A percentile compares a stretch with the other conserved stretches of the same genome.
These are phyloP conservation scores for Sclerodermus sp. DNA, from an alignment of 2,888 invertebrate species.

Conservation along the genomic window DNA sequence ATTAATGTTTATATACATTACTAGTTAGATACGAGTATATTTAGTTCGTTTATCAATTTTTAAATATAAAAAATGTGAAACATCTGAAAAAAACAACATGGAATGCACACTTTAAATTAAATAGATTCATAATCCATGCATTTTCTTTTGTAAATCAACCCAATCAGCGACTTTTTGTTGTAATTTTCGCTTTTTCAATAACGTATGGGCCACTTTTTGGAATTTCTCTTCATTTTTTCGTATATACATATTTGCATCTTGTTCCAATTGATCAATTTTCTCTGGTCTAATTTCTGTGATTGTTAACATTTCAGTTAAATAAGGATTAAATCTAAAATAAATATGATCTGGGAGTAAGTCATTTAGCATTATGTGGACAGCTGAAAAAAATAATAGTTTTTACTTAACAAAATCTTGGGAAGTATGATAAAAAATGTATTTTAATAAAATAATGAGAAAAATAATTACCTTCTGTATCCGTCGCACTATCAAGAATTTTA, in stretches of 20 bases:
- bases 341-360: conserved; percentile 73
- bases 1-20: background rate
- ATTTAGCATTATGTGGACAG: conserved; percentile 74
- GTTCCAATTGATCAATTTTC: conserved; percentile 70
- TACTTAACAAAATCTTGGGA: background rate
- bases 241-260: conserved; percentile 79
- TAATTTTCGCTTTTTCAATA: conserved; percentile 53
- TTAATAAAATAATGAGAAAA: background rate
- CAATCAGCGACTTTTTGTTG: conserved; percentile 59
- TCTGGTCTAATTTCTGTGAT: conserved; percentile 80
- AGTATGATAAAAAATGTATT: background rate
- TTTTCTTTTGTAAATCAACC: conserved; percentile 54
- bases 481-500: conserved; percentile 81
- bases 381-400: conserved; percentile 55
- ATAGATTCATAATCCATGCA: conserved; percentile 38
- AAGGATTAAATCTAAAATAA: conserved; percentile 88
- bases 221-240: conserved; percentile 80
- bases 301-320: conserved; percentile 74
- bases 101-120: conserved; percentile 13
- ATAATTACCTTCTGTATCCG: conserved; percentile 77
- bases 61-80: background rate
- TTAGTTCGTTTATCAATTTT: no score
- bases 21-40: background rate
- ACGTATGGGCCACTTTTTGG: conserved; percentile 62
- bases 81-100: conserved; percentile 10